Conservation (phyloP, 2,113 vertebrate species). For the Vulpes vulpes region DNA sequence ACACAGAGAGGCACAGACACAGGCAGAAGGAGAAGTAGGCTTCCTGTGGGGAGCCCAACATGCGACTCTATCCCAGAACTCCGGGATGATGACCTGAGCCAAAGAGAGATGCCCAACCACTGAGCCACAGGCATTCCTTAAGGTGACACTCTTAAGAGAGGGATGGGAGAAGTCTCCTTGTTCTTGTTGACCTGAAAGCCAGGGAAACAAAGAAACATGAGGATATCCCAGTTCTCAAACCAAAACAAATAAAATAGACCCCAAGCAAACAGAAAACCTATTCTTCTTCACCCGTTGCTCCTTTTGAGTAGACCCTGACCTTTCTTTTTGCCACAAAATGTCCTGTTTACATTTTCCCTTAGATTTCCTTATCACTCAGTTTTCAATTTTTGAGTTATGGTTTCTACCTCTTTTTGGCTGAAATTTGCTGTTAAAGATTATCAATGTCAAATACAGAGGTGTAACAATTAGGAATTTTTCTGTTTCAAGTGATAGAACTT, state of each 20-base stretch:
- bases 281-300: background rate
- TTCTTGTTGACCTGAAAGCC: background rate
- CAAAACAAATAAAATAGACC: background rate
- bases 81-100: too few species aligned
- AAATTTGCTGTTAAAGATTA: constrained; percentile 2
- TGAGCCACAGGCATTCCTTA: background rate
- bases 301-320: background rate
- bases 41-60: too few species aligned
- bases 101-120: too few species aligned
- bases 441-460: background rate
- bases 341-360: background rate
- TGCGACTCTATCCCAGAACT: too few species aligned
- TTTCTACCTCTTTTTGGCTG: background rate
- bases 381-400: background rate
- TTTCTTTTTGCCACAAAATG: background rate
- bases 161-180: background rate
- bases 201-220: background rate
- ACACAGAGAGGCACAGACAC: too few species aligned
- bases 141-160: background rate
- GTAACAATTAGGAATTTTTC: background rate
- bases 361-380: background rate
- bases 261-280: background rate
- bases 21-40: too few species aligned
- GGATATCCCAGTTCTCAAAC: background rate
- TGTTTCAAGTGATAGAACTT: background rate